Evolutionary conservation across 64 coral and sea anemone genomes (phyloP).

Genomic region (Hydrozoanthus tunicans): DNA sequence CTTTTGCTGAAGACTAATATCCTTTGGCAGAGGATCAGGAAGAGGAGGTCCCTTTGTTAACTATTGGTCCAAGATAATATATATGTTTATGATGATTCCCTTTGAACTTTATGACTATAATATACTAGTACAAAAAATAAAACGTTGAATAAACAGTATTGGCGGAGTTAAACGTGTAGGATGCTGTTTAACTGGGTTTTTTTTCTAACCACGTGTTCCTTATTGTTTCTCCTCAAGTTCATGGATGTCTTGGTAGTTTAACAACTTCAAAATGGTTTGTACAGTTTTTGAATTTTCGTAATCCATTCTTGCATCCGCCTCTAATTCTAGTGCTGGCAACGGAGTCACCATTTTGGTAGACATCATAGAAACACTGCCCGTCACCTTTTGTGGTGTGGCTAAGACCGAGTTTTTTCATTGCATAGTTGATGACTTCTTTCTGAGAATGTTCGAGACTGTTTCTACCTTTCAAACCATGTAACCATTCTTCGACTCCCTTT

Average conservation of each 20-base stretch:
- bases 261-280: not conserved
- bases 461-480: constrained; percentile 10
- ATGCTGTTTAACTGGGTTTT: not conserved
- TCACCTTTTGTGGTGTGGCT: not conserved
- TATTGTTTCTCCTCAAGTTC: not conserved
- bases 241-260: constrained; percentile 13
- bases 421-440: not conserved
- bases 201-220: not conserved
- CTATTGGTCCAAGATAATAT: too few relatives aligned
- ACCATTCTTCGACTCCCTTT: constrained; percentile 63
- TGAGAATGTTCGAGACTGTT: not conserved
- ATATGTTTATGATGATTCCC: too few relatives aligned
- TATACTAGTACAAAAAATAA: too few relatives aligned
- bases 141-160: too few relatives aligned
- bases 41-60: too few relatives aligned
- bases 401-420: not conserved
- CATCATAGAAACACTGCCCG: not conserved
- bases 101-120: too few relatives aligned
- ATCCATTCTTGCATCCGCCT: not conserved
- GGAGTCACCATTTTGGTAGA: not conserved
- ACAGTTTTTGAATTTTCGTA: not conserved
- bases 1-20: too few relatives aligned
- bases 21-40: too few relatives aligned
- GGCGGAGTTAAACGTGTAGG: too few relatives aligned
- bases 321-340: not conserved